phyloP scores from a whole-genome alignment of 2,797 vertebrate genomes.

The Pterois miles region DNA sequence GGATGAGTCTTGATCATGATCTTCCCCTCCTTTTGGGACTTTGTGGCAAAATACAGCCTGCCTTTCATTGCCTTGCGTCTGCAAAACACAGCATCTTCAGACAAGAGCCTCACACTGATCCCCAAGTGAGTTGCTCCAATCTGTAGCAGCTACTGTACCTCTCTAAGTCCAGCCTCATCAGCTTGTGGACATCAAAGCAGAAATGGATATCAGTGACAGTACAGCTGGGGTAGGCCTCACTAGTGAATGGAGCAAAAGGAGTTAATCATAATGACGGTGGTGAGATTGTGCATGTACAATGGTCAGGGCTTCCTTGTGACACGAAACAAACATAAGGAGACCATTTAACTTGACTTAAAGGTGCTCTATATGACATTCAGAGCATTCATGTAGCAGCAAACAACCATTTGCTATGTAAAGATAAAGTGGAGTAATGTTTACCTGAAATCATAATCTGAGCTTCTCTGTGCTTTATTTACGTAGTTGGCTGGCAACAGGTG shows the following conservation, averaged over 20 bases:
- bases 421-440: too few species aligned
- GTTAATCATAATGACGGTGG: neutral
- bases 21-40: constrained; percentile 92
- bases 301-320: neutral
- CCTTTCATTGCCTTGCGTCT: constrained; percentile 98
- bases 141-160: constrained; percentile 79
- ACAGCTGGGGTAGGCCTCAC: constrained; percentile 97
- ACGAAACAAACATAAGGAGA: neutral
- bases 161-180: constrained; percentile 93
- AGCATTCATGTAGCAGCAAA: too few species aligned
- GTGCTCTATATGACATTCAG: too few species aligned
- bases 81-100: constrained; percentile 42
- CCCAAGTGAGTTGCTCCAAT: neutral
- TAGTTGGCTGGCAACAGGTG: too few species aligned
- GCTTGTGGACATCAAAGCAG: constrained; percentile 91
- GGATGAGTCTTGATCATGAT: constrained; percentile 95
- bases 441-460: too few species aligned
- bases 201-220: constrained; percentile 94
- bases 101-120: neutral
- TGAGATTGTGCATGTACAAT: neutral
- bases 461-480: too few species aligned
- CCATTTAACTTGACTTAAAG: constrained; percentile 10
- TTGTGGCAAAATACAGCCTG: constrained; percentile 92
- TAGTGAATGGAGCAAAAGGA: constrained; percentile 57
- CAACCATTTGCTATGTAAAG: too few species aligned